A percentile compares a stretch with the other conserved stretches of the same genome.
Conservation (phyloP, 2,888 invertebrate species). For the Xestoiulus laeticollis region DNA sequence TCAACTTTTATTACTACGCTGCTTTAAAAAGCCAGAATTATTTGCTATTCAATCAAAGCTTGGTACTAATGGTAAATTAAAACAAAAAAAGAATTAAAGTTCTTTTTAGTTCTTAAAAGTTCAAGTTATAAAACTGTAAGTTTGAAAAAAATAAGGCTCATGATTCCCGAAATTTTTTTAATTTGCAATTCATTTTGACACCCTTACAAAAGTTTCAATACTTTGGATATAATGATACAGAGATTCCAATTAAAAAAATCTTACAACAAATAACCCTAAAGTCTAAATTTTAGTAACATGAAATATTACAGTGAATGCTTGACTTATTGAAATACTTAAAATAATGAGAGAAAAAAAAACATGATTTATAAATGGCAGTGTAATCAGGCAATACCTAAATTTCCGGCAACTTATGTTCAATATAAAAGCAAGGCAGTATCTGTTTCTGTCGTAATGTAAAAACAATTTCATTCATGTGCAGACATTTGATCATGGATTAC, state of each 20-base stretch:
- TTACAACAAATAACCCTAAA: constrained; percentile 6
- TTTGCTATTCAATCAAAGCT: not conserved
- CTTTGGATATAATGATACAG: not conserved
- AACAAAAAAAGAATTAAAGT: not conserved
- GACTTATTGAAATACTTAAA: not conserved
- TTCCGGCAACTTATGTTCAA: not conserved
- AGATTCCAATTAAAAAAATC: not conserved
- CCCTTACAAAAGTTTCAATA: not conserved
- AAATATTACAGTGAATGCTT: not conserved
- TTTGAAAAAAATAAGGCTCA: no score
- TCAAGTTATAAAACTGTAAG: not conserved
- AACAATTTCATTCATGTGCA: not conserved
- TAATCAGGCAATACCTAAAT: not conserved
- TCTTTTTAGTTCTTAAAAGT: not conserved
- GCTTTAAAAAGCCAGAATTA: constrained; percentile 5
- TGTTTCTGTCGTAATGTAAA: not conserved
- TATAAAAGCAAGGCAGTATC: not conserved
- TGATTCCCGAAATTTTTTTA: not conserved
- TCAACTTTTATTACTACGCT: constrained; percentile 36
- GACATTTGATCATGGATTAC: no score
- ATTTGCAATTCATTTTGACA: not conserved
- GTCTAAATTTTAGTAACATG: not conserved
- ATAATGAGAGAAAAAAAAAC: not conserved
- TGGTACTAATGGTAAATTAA: not conserved
- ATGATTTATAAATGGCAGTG: constrained; percentile 2